phyloP scores from a whole-genome alignment of 2,888 invertebrate genomes.

The Myopa tessellatipennis region DNA sequence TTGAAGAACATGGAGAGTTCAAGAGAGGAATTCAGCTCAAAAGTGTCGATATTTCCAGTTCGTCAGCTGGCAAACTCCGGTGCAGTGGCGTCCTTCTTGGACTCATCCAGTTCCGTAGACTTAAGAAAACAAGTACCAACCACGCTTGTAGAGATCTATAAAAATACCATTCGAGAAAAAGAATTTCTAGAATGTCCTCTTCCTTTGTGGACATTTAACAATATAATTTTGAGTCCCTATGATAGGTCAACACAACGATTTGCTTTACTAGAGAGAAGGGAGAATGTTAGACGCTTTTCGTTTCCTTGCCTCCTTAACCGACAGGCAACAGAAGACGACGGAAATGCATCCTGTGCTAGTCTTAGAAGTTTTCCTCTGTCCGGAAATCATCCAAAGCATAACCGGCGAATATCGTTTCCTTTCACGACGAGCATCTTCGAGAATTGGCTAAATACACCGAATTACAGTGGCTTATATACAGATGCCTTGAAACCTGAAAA shows the following conservation, averaged over 20 bases:
- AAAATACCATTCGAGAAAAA: no score
- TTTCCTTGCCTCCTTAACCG: no score
- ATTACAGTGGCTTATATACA: no score
- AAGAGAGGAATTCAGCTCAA: neutral
- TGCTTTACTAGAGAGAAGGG: neutral
- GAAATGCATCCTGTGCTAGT: neutral
- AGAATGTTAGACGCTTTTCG: no score
- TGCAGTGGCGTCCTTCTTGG: no score
- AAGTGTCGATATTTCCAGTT: neutral
- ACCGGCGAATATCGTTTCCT: neutral
- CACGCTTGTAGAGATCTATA: no score
- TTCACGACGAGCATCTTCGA: neutral
- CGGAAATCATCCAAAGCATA: neutral
- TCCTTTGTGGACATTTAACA: neutral
- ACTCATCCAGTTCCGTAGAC: no score
- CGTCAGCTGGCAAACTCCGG: neutral
- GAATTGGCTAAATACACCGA: neutral
- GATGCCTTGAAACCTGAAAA: no score
- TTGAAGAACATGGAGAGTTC: neutral
- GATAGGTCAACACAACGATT: neutral
- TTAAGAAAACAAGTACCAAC: no score
- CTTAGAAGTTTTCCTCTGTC: neutral
- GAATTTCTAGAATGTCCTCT: no score
- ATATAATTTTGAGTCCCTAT: neutral
- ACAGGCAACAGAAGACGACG: no score